Base-by-base conservation (phyloP, 2,113 vertebrate genomes). In the Meleagris gallopavo region DNA sequence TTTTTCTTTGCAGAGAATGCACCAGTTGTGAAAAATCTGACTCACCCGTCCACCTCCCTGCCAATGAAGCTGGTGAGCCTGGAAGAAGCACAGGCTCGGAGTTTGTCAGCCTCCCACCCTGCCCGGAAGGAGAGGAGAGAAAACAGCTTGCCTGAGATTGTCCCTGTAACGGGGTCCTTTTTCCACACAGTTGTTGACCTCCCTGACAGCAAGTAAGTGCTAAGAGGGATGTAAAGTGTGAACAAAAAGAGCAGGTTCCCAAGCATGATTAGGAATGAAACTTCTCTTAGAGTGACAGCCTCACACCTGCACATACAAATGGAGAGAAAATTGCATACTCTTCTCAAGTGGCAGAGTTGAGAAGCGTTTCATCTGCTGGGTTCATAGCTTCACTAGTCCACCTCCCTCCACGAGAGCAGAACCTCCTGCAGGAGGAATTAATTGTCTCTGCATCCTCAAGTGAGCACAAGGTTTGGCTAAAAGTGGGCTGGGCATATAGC, bases 41-140 rank as follows among this genome's bases (percentile, higher is more conserved):
- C 98, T 1, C 97, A 99, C 45, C 98, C 99, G 1, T 98, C 98
- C 0, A 97, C 98, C 71, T 97, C 98, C 30, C 96, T 98, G 40
- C 98, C 99, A 0, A 99, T 99, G 99, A 99, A 99, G 89, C 96
- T 99, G 93, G 98, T 99, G 97, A 99, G 98, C 90, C 97, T 99
- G 88, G 99, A 99, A 88, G 99, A 99, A 96, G 99, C 99, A 0
- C 99, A 99, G 95, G 99, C 99, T 55, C 98, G 99, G 43, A 99
- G 98, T 40, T 95, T 99, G 58, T 98, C 98, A 25, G 98, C 98
- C 12, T 98, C 98, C 89, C 99, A 99, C 83, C 98, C 99, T 7
- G 98, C 98, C 67, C 98, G 98, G 52, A 98, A 96, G 89, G 99
- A 99, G 64, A 98, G 98, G 81, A 97, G 99, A 80, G 99, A 99